phyloP scores from a whole-genome alignment of 2,888 invertebrate species.

The Drosophila algonquin region DNA sequence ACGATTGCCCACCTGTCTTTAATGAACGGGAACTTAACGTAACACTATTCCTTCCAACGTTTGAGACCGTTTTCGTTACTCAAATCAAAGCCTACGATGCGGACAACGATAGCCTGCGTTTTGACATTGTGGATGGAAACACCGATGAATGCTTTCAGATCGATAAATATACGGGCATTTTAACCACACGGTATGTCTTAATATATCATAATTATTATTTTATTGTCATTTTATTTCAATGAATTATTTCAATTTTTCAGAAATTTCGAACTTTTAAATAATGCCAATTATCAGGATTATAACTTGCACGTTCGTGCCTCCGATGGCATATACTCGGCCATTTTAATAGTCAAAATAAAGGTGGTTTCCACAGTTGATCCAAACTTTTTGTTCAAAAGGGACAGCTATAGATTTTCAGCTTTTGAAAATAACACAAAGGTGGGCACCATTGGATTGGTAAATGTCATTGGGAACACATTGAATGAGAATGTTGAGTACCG shows the following conservation, averaged over 20 bases:
- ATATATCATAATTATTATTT: not conserved
- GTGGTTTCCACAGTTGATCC: slow-evolving; percentile 89
- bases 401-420: slow-evolving; percentile 91
- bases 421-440: slow-evolving; percentile 94
- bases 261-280: slow-evolving; percentile 86
- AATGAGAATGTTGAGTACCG: slow-evolving; percentile 94
- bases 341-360: slow-evolving; percentile 88
- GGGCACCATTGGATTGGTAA: slow-evolving; percentile 91
- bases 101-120: slow-evolving; percentile 88
- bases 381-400: slow-evolving; percentile 92
- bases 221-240: not conserved
- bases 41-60: slow-evolving; percentile 92
- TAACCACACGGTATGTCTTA: slow-evolving; percentile 85
- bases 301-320: slow-evolving; percentile 92
- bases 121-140: slow-evolving; percentile 94
- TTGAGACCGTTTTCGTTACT: slow-evolving; percentile 90
- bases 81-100: slow-evolving; percentile 90
- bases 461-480: slow-evolving; percentile 93
- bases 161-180: slow-evolving; percentile 87
- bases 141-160: slow-evolving; percentile 89
- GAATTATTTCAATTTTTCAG: slow-evolving; percentile 62
- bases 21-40: slow-evolving; percentile 88
- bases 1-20: slow-evolving; percentile 95
- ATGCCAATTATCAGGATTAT: slow-evolving; percentile 84
- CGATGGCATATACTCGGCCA: slow-evolving; percentile 92